Evolutionary conservation across 2,113 vertebrate genomes (phyloP).

Genomic region (Tupaia tana): DNA sequence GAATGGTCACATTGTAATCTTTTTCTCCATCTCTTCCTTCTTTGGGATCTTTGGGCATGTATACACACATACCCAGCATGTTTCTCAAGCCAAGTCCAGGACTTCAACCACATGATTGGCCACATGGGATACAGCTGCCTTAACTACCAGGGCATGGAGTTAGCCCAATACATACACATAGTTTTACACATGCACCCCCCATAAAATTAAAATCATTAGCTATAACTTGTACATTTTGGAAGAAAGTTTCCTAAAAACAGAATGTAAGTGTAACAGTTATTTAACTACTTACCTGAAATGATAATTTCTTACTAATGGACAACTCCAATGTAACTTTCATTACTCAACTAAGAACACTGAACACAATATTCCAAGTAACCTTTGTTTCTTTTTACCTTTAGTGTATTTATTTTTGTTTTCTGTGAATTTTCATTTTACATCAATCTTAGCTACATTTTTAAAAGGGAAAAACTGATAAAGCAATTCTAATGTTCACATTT

Average conservation of each 20-base stretch:
- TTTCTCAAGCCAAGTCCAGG: too few species aligned
- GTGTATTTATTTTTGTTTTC: background rate
- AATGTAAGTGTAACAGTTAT: background rate
- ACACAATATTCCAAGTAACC: background rate
- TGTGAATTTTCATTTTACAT: constrained; percentile 13
- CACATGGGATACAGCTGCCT: too few species aligned
- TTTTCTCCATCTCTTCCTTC: too few species aligned
- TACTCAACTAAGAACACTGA: background rate
- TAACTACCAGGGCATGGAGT: too few species aligned
- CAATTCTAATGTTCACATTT: background rate
- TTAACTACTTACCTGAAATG: background rate
- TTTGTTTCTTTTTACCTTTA: background rate
- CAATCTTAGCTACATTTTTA: background rate
- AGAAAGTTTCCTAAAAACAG: background rate
- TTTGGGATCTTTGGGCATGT: too few species aligned
- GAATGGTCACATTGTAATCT: too few species aligned
- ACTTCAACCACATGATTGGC: too few species aligned
- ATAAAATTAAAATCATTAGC: background rate
- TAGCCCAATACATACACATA: background rate
- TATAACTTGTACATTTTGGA: background rate
- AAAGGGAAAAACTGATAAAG: background rate
- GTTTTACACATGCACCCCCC: background rate
- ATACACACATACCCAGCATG: too few species aligned
- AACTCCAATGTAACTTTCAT: background rate
- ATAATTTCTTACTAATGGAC: background rate